Conservation (phyloP, 37 sponge, comb jelly and placozoan species). For the Theonella swinhoei region DNA sequence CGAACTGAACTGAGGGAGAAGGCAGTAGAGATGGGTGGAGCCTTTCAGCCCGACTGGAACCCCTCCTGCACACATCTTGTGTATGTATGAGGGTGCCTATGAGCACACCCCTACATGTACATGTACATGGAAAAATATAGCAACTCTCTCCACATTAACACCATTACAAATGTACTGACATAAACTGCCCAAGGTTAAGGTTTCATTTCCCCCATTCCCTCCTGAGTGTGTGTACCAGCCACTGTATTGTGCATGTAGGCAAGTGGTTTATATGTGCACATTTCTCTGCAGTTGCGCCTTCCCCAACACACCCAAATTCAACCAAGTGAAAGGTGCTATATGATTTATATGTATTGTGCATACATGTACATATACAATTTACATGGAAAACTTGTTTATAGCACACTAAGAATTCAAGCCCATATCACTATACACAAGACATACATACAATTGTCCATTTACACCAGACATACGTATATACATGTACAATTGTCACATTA, state of each 20-base stretch:
- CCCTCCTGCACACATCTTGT: conserved; percentile 84
- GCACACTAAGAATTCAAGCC: too few species aligned
- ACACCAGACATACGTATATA: too few species aligned
- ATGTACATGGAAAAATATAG: neutral
- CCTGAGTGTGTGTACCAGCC: too few species aligned
- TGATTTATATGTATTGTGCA: neutral
- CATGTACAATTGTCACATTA: too few species aligned
- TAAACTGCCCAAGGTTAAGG: too few species aligned
- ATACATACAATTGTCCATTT: too few species aligned
- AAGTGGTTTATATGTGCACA: too few species aligned
- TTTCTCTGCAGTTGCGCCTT: conserved; percentile 83
- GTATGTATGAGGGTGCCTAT: too few species aligned
- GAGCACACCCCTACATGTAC: neutral
- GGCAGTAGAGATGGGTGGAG: conserved; percentile 79
- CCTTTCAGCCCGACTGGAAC: conserved; percentile 84
- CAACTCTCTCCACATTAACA: neutral
- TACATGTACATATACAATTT: neutral
- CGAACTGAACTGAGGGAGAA: conserved; percentile 84
- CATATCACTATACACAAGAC: too few species aligned
- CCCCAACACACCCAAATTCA: conserved; percentile 94
- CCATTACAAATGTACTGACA: too few species aligned
- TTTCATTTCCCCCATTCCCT: too few species aligned
- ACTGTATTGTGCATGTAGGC: too few species aligned
- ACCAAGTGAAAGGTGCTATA: conserved; percentile 68
- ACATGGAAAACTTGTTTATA: neutral